Evolutionary conservation across 2,888 invertebrate species (phyloP).

Genomic region (Lypha dubia): DNA sequence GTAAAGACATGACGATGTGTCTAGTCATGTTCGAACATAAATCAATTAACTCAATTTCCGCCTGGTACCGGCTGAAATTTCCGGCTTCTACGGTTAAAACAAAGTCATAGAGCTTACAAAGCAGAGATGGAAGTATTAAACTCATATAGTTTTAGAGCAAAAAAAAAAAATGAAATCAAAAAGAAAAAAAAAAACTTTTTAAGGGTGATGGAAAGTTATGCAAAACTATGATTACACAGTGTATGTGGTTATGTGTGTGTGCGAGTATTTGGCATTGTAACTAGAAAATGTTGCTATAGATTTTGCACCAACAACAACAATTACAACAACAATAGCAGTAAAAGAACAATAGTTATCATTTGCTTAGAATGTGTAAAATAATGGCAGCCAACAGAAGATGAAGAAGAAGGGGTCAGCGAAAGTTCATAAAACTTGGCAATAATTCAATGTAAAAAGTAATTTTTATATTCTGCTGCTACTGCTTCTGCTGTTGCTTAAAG

Average conservation of each 20-base stretch:
- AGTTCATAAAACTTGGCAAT: constrained; percentile 72
- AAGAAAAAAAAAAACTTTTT: neutral
- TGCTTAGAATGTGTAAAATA: constrained; percentile 27
- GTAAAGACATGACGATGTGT: constrained; percentile 71
- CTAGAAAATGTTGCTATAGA: constrained; percentile 33
- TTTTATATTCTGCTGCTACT: constrained; percentile 63
- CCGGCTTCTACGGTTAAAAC: constrained; percentile 56
- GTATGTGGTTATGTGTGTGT: neutral
- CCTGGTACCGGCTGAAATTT: constrained; percentile 78
- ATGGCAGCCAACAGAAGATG: constrained; percentile 51
- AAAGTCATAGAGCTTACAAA: constrained; percentile 33
- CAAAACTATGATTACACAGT: constrained; percentile 59
- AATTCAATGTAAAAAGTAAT: constrained; percentile 68
- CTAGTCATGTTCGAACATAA: constrained; percentile 80
- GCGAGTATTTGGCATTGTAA: constrained; percentile 30
- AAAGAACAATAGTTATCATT: constrained; percentile 45
- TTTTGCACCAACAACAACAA: constrained; percentile 27
- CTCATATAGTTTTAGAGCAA: neutral
- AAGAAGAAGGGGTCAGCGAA: constrained; percentile 66
- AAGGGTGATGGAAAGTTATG: constrained; percentile 64
- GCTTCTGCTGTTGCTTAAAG: constrained; percentile 61
- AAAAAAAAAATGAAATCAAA: constrained; percentile 17
- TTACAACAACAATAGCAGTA: constrained; percentile 24
- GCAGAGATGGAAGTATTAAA: constrained; percentile 40
- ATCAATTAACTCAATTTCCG: constrained; percentile 83